Evolutionary conservation across 2,113 vertebrate species (phyloP), one percentile per base, ranked within the genome.

Genomic region (Cinclus mexicanus): DNA sequence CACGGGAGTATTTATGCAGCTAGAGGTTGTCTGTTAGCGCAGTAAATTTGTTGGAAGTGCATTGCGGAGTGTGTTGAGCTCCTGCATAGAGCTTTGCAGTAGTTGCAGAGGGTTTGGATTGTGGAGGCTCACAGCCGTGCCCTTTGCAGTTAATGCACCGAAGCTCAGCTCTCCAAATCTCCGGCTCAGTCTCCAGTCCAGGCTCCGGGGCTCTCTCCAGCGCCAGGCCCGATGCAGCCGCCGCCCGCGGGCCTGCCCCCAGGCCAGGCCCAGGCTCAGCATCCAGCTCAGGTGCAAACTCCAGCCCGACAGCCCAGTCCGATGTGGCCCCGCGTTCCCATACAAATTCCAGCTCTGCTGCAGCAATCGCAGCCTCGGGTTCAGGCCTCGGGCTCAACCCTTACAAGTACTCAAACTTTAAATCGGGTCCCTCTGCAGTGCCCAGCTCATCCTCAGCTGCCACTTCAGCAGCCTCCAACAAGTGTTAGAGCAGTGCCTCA

Each of bases 401-500:
- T 98, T 87, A 74, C 97, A 49, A 78, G 96, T 80, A 87, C 95
- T 94, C 98, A 93, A 63, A 96, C 97, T 89, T 97, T 98, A 75
- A 98, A 87, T 93, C 98, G 97, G 93, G 83, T 97, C 88, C 97
- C 98, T 83, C 95, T 98, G 57, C 94, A 97, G 37, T 96, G 98
- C 63, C 98, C 98, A 61, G 88, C 98, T 93, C 80, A 97, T 28
- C 93, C 98, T 84, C 98, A 98, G 96, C 97, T 98, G 76, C 98
- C 98, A 44, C 95, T 98, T 70, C 98, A 98, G 97, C 98, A 98
- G 41, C 98, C 98, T 12, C 98, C 99, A 91, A 77, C 97, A 74
- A 96, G 97, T 90, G 96, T 99, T 87, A 98, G 97, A 94, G 98
- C 98, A n/a, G 98, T 99, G 96, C 98, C 98, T 60, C 98, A 98